A percentile compares a stretch with the other conserved stretches of the same genome.
Evolutionary conservation across 2,797 vertebrate species (phyloP).

Genomic region (Lycodopsis pacificus): DNA sequence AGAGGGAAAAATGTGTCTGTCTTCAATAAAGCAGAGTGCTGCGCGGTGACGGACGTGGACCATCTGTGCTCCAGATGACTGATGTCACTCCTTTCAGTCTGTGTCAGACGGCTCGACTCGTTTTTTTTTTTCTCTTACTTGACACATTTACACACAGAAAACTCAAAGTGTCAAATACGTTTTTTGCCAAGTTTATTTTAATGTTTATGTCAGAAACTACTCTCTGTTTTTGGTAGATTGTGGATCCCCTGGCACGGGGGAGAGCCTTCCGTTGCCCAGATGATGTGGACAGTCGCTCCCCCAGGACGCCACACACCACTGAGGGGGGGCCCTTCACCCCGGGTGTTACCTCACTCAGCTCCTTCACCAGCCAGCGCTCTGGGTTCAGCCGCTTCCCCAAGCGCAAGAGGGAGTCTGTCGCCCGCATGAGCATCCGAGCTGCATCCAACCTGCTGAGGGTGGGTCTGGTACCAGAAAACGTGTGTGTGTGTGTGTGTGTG

Average conservation of each 20-base stretch:
- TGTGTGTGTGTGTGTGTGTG: background rate
- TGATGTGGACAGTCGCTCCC: conserved; percentile 85
- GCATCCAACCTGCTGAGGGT: conserved; percentile 92
- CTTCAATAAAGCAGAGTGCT: conserved; percentile 34
- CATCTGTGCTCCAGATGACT: conserved; percentile 51
- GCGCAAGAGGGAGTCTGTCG: conserved; percentile 94
- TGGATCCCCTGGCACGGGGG: conserved; percentile 93
- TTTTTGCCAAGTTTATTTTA: background rate
- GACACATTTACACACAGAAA: background rate
- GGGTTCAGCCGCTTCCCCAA: conserved; percentile 84
- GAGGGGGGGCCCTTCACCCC: conserved; percentile 87
- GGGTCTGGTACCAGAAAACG: background rate
- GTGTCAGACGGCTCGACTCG: conserved; percentile 5
- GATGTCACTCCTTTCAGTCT: conserved; percentile 12
- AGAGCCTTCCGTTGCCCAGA: conserved; percentile 92
- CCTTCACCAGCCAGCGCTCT: conserved; percentile 91
- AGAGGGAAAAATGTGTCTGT: conserved; percentile 11
- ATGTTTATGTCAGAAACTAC: background rate
- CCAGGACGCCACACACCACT: conserved; percentile 82
- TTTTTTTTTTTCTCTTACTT: background rate
- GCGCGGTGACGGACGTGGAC: conserved; percentile 29
- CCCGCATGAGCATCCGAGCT: conserved; percentile 95
- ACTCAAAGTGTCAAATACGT: background rate
- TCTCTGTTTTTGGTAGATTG: conserved; percentile 83
- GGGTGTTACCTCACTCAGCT: conserved; percentile 88